Percentiles rank a stretch among this genome's conserved stretches.
Evolutionary conservation across 2,797 vertebrate species (phyloP).

Genomic region (Pangasius sanitwongsei): DNA sequence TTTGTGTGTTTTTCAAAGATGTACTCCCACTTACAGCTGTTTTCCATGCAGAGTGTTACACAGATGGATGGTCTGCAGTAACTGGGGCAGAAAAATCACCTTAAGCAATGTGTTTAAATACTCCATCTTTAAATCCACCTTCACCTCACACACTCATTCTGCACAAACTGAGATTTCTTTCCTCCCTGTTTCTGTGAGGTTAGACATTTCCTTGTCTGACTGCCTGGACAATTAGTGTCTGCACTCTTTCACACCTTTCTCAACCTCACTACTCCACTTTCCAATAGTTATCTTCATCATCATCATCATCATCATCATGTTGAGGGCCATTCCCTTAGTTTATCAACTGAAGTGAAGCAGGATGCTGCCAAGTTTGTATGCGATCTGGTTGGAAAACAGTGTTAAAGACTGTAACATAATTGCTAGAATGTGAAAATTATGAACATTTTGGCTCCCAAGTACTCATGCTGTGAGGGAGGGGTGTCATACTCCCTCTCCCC

Average conservation of each 20-base stretch:
- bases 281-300: background rate
- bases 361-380: background rate
- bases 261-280: background rate
- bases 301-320: background rate
- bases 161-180: background rate
- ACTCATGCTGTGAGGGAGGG: no score
- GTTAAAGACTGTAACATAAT: background rate
- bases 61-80: constrained; percentile 33
- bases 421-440: background rate
- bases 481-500: background rate
- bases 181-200: background rate
- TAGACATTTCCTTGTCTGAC: background rate
- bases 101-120: constrained; percentile 42
- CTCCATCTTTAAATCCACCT: constrained; percentile 30
- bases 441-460: background rate
- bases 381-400: background rate
- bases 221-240: background rate
- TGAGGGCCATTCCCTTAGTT: background rate
- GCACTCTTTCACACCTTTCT: background rate
- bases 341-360: background rate
- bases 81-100: constrained; percentile 32
- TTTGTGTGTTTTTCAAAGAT: constrained; percentile 11
- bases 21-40: constrained; percentile 44
- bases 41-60: constrained; percentile 24
- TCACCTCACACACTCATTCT: background rate